Evolutionary conservation across 2,888 invertebrate species (phyloP).

Genomic region (Xylota segnis): DNA sequence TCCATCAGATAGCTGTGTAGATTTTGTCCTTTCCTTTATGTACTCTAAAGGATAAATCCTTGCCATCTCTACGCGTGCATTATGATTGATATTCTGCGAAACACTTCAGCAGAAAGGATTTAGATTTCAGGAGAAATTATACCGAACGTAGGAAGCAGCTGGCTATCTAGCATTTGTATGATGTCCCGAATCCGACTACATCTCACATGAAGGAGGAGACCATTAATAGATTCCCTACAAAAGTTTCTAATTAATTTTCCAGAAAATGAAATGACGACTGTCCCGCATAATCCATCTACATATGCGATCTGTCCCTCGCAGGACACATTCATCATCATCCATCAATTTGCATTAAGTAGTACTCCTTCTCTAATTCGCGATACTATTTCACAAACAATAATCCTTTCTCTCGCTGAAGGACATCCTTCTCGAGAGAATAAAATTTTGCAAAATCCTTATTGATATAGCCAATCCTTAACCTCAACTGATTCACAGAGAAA

Average conservation of each 20-base stretch:
- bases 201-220: neutral
- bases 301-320: conserved; percentile 21
- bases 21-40: too few species aligned
- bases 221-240: neutral
- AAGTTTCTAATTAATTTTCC: neutral
- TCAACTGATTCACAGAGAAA: conserved; percentile 27
- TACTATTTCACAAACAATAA: conserved; percentile 1
- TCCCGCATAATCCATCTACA: conserved; percentile 13
- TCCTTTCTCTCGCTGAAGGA: conserved; percentile 13
- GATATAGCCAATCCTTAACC: conserved; percentile 40
- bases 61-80: too few species aligned
- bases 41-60: too few species aligned
- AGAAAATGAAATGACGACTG: neutral
- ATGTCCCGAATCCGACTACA: too few species aligned
- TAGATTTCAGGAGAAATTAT: too few species aligned
- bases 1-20: too few species aligned
- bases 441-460: conserved; percentile 5
- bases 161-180: too few species aligned
- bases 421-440: neutral
- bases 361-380: conserved; percentile 37
- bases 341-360: conserved; percentile 48
- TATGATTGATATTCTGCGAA: too few species aligned
- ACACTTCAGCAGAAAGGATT: too few species aligned
- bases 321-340: conserved; percentile 26
- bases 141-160: too few species aligned